phyloP scores from a whole-genome alignment of 2,888 invertebrate species.

The Euzophera pinguis region DNA sequence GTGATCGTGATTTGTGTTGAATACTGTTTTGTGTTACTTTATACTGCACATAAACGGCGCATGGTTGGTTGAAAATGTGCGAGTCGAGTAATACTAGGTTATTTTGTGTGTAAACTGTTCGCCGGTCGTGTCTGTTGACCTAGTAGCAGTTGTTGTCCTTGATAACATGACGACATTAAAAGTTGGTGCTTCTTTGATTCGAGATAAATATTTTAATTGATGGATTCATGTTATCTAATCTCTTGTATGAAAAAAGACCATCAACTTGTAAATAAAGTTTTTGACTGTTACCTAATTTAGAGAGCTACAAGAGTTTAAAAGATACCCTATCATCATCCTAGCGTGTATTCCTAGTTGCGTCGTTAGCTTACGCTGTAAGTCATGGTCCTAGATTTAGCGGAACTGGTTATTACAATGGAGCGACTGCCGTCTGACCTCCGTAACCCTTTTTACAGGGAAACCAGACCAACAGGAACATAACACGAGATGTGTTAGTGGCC shows the following conservation, averaged over 20 bases:
- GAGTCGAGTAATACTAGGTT: conserved; percentile 2
- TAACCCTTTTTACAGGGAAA: too few relatives aligned
- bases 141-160: neutral
- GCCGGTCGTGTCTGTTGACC: conserved; percentile 1
- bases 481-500: too few relatives aligned
- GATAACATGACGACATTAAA: neutral
- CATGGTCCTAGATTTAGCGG: too few relatives aligned
- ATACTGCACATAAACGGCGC: neutral
- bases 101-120: conserved; percentile 3
- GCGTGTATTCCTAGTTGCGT: too few relatives aligned
- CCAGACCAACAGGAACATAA: too few relatives aligned
- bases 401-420: too few relatives aligned
- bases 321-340: too few relatives aligned
- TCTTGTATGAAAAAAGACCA: neutral
- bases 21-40: conserved; percentile 10
- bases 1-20: conserved; percentile 2
- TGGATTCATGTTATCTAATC: conserved; percentile 8
- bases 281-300: too few relatives aligned
- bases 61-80: neutral
- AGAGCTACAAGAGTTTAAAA: too few relatives aligned
- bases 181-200: neutral
- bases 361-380: too few relatives aligned
- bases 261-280: too few relatives aligned
- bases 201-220: neutral
- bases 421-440: too few relatives aligned